Evolutionary conservation across 2,888 invertebrate genomes (phyloP), one percentile per base, ranked within the genome.

Genomic region (Ctena decussata): DNA sequence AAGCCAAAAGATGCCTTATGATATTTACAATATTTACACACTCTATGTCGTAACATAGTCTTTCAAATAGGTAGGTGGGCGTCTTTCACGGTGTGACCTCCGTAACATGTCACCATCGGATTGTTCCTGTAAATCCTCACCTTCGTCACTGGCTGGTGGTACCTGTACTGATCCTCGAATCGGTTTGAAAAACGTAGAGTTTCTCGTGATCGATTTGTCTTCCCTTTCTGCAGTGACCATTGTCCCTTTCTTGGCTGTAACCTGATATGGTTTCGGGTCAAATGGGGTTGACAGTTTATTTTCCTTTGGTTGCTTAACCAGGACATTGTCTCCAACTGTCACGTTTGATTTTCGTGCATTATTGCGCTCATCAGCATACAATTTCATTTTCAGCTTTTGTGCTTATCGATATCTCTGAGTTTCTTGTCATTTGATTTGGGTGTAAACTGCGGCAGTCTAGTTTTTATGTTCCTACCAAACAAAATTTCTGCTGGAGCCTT

Each of bases 131-230:
- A n/a, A n/a, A n/a, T n/a, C n/a, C n/a, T n/a, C n/a, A n/a, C n/a
- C n/a, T n/a, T n/a, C n/a, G n/a, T n/a, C n/a, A n/a, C n/a, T 53
- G 5, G 53, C 5, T 53, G 53, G 53, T 53, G 53, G 53, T 53
- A 53, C 21, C 53, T 53, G 12, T 53, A 53, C 53, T 5, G 18
- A n/a, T 53, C 53, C 53, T n/a, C n/a, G 53, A 53, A 83, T 76
- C 39, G 69, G 69, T 24, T 77, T 77, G 69, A 77, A 77, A 2
- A 41, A 1, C 0, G 79, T 72, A 2, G 65, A 53, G 46, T 80
- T 80, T 41, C 79, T 74, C 0, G 80, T 80, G 24, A 71, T 35
- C 0, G 21, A 11, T 35, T 27, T 21, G 18, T 24, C 27, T 0
- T 75, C 46, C 49, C 46, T 11, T 18, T 21, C 0, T 5, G 41